Base-by-base conservation (phyloP, 2,113 vertebrate species). In the Hydrochoerus hydrochaeris region DNA sequence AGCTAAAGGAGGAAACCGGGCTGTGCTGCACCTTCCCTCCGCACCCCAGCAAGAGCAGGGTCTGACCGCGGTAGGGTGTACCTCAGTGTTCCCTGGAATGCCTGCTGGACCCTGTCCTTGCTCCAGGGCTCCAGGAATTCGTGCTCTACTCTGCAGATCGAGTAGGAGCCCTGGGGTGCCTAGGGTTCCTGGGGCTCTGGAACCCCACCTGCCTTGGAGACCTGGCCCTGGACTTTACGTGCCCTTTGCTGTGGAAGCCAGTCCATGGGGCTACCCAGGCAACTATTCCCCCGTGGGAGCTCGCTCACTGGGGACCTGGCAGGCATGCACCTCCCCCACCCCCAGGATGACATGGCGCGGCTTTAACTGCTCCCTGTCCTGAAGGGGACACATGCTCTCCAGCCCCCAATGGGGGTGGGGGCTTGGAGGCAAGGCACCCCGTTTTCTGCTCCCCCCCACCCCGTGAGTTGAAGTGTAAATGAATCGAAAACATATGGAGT, bases 401-500 rank as follows among this genome's bases (percentile, higher is more conserved):
- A 98, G 93, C 85, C 65, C 85, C 16, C 41, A 78, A 3, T 83
- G 88, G 85, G 91, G 94, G 87, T 92, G 85, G 49, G 88, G 94
- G 19, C 92, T 96, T 75, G 19, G 73, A 96, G 81, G 92, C 75
- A 28, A 86, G 81, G 67, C 46, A 0, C 65, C 71, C 94, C 75
- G 92, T 92, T 97, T 75, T 97, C 90, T 97, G 96, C 94, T n/a
- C n/a, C 38, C 96, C 95, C 83, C 96, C 97, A 92, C 95, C 95
- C 95, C 95, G 93, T 0, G 96, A 97, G 96, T 97, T 97, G 97
- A 98, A 98, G 98, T 98, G 97, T 98, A 98, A 98, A 98, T 98
- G 98, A 98, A 98, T 98, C 2, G 54, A 95, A 98, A 97, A 98
- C 98, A 98, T 97, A 98, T 98, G 98, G 97, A 96, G 85, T 57